A percentile compares a stretch with the other conserved stretches of the same genome.
Evolutionary conservation across 2,888 invertebrate species (phyloP).

Genomic region (Chrysotoxum bicinctum): DNA sequence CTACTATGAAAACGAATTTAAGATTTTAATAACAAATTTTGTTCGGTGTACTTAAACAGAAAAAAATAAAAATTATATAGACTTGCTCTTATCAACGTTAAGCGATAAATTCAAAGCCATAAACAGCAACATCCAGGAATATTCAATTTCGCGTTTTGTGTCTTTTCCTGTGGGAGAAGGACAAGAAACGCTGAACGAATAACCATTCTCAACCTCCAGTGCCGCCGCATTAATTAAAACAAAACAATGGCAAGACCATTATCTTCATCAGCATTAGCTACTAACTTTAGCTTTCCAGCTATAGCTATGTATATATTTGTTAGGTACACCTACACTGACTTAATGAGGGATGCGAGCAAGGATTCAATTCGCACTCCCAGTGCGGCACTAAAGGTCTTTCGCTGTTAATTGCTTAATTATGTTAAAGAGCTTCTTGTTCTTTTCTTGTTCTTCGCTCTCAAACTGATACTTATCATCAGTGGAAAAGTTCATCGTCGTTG

Average conservation of each 20-base stretch:
- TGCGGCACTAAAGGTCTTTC: conserved; percentile 74
- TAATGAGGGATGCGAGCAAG: conserved; percentile 63
- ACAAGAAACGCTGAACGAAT: neutral
- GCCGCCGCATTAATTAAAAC: conserved; percentile 69
- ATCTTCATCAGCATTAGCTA: conserved; percentile 42
- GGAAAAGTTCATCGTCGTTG: conserved; percentile 43
- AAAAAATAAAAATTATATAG: neutral
- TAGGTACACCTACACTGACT: conserved; percentile 12
- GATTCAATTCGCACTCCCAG: conserved; percentile 62
- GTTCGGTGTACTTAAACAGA: neutral
- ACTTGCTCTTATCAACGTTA: conserved; percentile 29
- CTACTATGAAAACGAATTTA: neutral
- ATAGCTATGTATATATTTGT: neutral
- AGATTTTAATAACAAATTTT: neutral
- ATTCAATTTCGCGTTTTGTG: conserved; percentile 56
- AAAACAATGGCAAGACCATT: conserved; percentile 53
- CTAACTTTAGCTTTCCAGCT: conserved; percentile 24
- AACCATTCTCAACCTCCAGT: conserved; percentile 25
- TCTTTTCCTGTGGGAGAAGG: conserved; percentile 43
- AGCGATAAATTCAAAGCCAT: conserved; percentile 57
- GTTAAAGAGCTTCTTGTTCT: conserved; percentile 74
- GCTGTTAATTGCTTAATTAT: conserved; percentile 76
- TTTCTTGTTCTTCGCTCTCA: conserved; percentile 35
- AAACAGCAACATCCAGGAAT: conserved; percentile 46
- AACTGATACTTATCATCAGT: conserved; percentile 62